phyloP scores from a whole-genome alignment of 2,797 vertebrate species.

The Zalophus californianus region DNA sequence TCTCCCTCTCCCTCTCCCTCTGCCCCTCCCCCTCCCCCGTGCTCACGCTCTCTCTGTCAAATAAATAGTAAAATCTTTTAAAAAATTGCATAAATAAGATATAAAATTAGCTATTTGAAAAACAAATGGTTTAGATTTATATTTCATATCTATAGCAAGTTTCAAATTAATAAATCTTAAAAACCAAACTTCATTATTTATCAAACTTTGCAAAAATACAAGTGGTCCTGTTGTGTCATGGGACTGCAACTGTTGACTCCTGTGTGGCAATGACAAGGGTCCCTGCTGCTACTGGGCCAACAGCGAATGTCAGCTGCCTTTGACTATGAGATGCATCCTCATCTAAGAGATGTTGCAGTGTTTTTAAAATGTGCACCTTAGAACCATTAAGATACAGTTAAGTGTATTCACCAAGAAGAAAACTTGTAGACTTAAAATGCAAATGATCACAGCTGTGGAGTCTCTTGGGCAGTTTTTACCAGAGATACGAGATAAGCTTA shows the following conservation, averaged over 20 bases:
- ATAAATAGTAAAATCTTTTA: too few species aligned
- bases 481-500: not conserved
- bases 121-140: not conserved
- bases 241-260: not conserved
- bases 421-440: not conserved
- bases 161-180: not conserved
- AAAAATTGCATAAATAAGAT: too few species aligned
- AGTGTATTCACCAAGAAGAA: not conserved
- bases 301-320: not conserved
- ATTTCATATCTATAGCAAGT: not conserved
- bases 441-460: not conserved
- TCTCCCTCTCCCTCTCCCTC: too few species aligned
- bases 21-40: too few species aligned
- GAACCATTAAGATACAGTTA: not conserved
- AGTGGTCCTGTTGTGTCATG: not conserved
- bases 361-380: not conserved
- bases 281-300: not conserved
- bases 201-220: not conserved
- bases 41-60: too few species aligned
- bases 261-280: not conserved
- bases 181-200: not conserved
- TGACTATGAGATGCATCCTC: not conserved
- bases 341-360: not conserved
- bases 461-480: not conserved
- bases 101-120: not conserved